Evolutionary conservation across 2,888 invertebrate species (phyloP).

Genomic region (Dromius quadrimaculatus): DNA sequence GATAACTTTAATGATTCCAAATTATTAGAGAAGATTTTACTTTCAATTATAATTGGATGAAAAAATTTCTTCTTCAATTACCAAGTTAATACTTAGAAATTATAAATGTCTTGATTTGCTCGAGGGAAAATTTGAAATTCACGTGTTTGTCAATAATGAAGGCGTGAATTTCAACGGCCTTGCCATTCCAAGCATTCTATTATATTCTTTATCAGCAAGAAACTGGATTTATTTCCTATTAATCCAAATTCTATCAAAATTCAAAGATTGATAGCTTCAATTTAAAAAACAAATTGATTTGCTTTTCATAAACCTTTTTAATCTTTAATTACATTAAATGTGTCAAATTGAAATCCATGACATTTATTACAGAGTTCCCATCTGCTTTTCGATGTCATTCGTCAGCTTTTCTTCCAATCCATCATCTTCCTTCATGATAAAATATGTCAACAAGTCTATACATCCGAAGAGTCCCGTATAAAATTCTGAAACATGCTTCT

Average conservation of each 20-base stretch:
- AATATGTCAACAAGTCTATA: constrained; percentile 40
- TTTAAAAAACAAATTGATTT: not conserved
- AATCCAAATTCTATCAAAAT: not conserved
- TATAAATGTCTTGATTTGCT: too few relatives aligned
- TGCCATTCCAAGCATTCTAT: constrained; percentile 37
- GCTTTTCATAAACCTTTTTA: not conserved
- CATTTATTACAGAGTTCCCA: constrained; percentile 8
- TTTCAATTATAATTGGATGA: too few relatives aligned
- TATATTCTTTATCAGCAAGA: not conserved
- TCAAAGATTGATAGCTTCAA: not conserved
- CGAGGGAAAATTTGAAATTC: too few relatives aligned
- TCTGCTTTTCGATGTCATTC: constrained; percentile 27
- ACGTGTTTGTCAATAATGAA: not conserved
- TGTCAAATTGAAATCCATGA: constrained; percentile 14
- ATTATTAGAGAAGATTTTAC: too few relatives aligned
- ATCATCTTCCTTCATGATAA: constrained; percentile 39
- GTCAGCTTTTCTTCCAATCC: constrained; percentile 46
- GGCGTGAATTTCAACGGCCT: not conserved
- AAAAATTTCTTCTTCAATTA: too few relatives aligned
- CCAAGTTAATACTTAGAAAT: too few relatives aligned
- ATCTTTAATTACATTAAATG: constrained; percentile 24
- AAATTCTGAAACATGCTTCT: constrained; percentile 3
- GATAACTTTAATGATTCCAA: too few relatives aligned
- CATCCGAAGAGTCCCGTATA: not conserved
- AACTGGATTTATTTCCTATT: constrained; percentile 1